A percentile compares a stretch with the other conserved stretches of the same genome.
Evolutionary conservation across 2,113 vertebrate species (phyloP).

Genomic region (Anolis carolinensis): DNA sequence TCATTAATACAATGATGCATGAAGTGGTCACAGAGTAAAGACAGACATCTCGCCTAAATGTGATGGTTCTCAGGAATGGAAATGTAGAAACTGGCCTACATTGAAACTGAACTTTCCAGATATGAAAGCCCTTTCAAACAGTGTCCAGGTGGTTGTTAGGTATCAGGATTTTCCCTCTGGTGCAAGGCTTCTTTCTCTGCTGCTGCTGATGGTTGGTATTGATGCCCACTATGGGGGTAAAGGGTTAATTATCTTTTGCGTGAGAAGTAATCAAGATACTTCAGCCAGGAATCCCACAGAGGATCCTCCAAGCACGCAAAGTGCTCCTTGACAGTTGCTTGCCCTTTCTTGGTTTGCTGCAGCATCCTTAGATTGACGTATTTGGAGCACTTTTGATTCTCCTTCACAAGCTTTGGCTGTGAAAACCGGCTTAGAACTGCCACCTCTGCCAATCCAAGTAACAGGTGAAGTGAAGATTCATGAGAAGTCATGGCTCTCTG

Average conservation of each 20-base stretch:
- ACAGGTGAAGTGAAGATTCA: neutral
- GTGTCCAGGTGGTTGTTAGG: no score
- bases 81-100: neutral
- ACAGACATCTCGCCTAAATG: neutral
- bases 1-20: no score
- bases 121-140: no score
- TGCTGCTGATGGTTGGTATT: neutral
- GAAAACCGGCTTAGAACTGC: no score
- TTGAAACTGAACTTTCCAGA: neutral
- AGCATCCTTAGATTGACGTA: neutral
- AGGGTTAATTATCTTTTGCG: neutral
- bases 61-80: neutral
- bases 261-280: neutral
- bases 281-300: neutral
- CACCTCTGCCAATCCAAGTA: neutral
- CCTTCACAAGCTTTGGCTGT: neutral
- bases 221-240: neutral
- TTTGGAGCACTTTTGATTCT: no score
- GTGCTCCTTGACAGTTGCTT: neutral
- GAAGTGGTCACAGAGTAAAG: fast-evolving
- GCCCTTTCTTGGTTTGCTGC: neutral
- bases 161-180: neutral
- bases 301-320: neutral
- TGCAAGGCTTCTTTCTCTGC: neutral
- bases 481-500: no score